These are phyloP conservation scores for Calycopis cecrops DNA, from an alignment of 1,140 invertebrate species.

Conservation along the genomic window DNA sequence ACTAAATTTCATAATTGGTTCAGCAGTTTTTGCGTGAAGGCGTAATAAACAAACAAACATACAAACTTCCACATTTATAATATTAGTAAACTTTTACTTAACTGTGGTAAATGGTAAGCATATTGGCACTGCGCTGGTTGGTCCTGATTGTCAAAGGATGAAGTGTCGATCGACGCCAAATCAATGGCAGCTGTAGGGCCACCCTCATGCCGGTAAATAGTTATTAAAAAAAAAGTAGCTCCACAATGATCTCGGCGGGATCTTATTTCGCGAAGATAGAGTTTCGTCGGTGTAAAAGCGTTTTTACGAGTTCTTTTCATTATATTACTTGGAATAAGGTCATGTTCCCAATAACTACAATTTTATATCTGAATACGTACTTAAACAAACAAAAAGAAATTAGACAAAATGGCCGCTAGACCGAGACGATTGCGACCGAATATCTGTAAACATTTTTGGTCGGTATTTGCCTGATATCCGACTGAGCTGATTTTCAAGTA, in stretches of 20 bases:
- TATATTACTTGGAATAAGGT: slow-evolving; percentile 14
- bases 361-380: background rate
- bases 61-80: no score
- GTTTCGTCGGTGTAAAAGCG: slow-evolving; percentile 46
- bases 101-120: no score
- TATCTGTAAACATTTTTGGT: no score
- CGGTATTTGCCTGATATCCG: no score
- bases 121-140: no score
- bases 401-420: background rate
- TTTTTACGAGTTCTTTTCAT: slow-evolving; percentile 58
- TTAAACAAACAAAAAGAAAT: slow-evolving; percentile 6
- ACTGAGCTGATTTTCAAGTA: background rate
- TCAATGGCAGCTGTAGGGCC: slow-evolving; percentile 2
- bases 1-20: no score
- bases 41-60: no score
- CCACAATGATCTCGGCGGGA: slow-evolving; percentile 29
- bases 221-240: slow-evolving; percentile 9
- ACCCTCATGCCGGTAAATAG: slow-evolving; percentile 4
- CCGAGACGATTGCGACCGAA: no score
- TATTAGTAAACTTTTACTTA: no score
- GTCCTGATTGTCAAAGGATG: no score
- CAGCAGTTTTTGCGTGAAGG: no score
- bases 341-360: background rate
- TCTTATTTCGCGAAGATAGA: slow-evolving; percentile 60
- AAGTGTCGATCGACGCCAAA: background rate